Evolutionary conservation across 2,113 vertebrate genomes (phyloP), one percentile per base, ranked within the genome.

Genomic region (Saccopteryx bilineata): DNA sequence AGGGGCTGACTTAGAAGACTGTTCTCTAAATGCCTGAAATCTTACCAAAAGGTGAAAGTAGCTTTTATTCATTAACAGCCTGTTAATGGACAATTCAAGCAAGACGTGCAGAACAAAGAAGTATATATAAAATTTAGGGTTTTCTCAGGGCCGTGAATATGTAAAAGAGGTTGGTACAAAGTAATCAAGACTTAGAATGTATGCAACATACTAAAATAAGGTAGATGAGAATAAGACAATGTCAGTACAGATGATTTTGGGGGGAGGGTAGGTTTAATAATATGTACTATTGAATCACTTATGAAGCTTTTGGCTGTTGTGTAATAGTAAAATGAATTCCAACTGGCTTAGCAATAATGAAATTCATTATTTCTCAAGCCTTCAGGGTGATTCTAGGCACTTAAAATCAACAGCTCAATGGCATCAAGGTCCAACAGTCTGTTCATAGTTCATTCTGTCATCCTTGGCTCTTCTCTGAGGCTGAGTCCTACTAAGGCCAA

Each of bases 171-270:
- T 33, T 93, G 26, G 11, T 93, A 24, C 31, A 84, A 71, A 87
- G 52, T 78, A 88, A 95, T 12, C 15, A 78, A 54, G 50, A 68
- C 58, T 95, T 72, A 87, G 31, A 66, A 80, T 87, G 28, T 56
- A n/a, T 56, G 24, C 12, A 82, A 81, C 39, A 54, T 79, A 63
- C 63, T 28, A 79, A 63, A 56, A 56, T 60, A 74, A n/a, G 21
- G 63, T 46, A 87, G 21, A 69, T 60, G 33, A 91, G 12, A 72
- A 50, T 65, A 72, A 71, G 23, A 91, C 66, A 81, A 3, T 87
- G 33, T 39, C 63, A 66, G 56, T 50, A 91, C 88, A 87, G 28
- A 8, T 66, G 58, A 21, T 46, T 74, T 78, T 39, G 39, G 5
- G 65, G 33, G 63, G 1, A 19, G 13, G 19, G 23, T 84, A 60